These are phyloP conservation scores for Drosophila acutilabella DNA, from an alignment of 2,888 invertebrate species.

Conservation along the genomic window DNA sequence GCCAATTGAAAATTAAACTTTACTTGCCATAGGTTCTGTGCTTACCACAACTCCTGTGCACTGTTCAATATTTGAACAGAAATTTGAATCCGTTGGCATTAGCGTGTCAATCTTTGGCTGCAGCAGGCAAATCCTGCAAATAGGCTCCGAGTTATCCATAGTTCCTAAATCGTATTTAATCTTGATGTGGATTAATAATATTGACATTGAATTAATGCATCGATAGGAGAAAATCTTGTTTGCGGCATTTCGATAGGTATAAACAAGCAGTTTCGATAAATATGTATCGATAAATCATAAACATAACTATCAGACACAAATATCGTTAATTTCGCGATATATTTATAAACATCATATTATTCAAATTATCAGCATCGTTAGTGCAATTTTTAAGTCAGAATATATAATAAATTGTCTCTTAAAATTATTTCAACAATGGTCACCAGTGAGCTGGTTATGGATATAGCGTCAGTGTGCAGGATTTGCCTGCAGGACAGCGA, in stretches of 20 bases:
- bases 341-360: slow-evolving; percentile 28
- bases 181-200: slow-evolving; percentile 8
- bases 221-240: slow-evolving; percentile 6
- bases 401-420: not conserved
- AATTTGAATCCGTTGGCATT: slow-evolving; percentile 40
- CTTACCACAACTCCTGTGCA: slow-evolving; percentile 75
- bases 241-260: slow-evolving; percentile 4
- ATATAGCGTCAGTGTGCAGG: slow-evolving; percentile 73
- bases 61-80: slow-evolving; percentile 59
- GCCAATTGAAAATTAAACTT: not conserved
- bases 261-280: not conserved
- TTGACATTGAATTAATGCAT: slow-evolving; percentile 1
- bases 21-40: not conserved
- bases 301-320: not conserved
- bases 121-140: slow-evolving; percentile 77
- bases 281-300: not conserved
- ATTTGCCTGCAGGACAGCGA: slow-evolving; percentile 80
- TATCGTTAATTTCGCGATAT: slow-evolving; percentile 17
- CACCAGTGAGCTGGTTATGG: slow-evolving; percentile 50
- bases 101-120: slow-evolving; percentile 55
- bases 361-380: slow-evolving; percentile 35
- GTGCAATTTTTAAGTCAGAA: not conserved
- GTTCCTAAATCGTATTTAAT: slow-evolving; percentile 1
- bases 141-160: slow-evolving; percentile 38
- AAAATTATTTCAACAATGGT: slow-evolving; percentile 25